A percentile compares a stretch with the other conserved stretches of the same genome.
phyloP scores from a whole-genome alignment of 2,113 vertebrate species.

The Lasiurus cinereus region DNA sequence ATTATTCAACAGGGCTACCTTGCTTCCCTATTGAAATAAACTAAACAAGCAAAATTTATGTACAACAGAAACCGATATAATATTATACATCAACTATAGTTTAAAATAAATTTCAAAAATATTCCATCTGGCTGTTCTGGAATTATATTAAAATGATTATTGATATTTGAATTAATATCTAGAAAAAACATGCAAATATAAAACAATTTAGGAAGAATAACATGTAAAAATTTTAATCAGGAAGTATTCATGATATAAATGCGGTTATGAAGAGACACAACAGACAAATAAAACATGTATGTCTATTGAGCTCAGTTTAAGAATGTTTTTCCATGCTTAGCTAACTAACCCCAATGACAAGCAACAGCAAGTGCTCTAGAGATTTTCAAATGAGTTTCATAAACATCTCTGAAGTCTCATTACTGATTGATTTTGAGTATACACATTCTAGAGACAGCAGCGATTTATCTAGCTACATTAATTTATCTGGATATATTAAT shows the following conservation, averaged over 20 bases:
- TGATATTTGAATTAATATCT: not conserved
- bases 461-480: not conserved
- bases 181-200: conserved; percentile 69
- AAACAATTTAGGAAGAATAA: conserved; percentile 57
- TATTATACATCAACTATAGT: not conserved
- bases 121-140: not conserved
- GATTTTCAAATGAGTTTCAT: conserved; percentile 50
- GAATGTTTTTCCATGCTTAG: not conserved
- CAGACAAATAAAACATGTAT: not conserved
- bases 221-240: not conserved
- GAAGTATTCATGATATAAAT: not conserved
- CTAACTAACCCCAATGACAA: conserved; percentile 36
- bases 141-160: not conserved
- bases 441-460: not conserved
- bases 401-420: not conserved
- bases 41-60: conserved; percentile 71
- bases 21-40: conserved; percentile 79
- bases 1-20: conserved; percentile 83
- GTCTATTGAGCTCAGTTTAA: not conserved
- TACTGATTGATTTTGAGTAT: not conserved
- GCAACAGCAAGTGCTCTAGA: conserved; percentile 74
- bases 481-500: not conserved
- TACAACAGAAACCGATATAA: not conserved
- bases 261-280: not conserved
- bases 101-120: not conserved